Evolutionary conservation across 2,113 vertebrate species (phyloP).

Genomic region (Toxostoma redivivum): DNA sequence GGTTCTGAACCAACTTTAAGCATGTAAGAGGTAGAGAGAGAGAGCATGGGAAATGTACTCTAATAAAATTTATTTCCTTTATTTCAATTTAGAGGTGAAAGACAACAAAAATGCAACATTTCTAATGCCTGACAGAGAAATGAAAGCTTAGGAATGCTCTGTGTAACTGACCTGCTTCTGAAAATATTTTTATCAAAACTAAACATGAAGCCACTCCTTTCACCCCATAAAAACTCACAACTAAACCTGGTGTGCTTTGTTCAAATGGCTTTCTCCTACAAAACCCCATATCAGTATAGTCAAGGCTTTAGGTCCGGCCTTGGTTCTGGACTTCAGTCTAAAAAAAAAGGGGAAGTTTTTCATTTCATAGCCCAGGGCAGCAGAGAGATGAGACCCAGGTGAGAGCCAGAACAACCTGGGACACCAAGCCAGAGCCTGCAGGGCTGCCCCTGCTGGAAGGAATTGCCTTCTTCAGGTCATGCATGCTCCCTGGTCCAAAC

Average conservation of each 20-base stretch:
- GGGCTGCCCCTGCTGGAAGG: neutral
- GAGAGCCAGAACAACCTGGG: neutral
- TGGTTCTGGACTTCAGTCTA: neutral
- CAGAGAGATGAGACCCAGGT: neutral
- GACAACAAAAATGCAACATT: neutral
- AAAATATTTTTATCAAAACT: neutral
- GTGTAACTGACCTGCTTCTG: neutral
- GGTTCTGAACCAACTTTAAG: neutral
- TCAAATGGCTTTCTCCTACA: neutral
- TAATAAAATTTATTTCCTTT: neutral
- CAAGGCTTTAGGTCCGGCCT: neutral
- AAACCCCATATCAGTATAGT: neutral
- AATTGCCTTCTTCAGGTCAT: neutral
- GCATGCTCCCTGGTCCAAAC: neutral
- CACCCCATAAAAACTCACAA: neutral
- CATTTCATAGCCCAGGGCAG: neutral
- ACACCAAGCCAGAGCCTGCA: fast-evolving
- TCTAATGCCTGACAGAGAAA: neutral
- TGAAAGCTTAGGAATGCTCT: neutral
- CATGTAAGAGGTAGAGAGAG: neutral
- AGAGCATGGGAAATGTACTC: neutral
- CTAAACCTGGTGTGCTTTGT: fast-evolving
- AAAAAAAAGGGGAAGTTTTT: neutral
- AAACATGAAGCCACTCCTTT: neutral
- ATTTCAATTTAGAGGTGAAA: neutral